Conservation (phyloP, 2,888 invertebrate species). For the Diarsia mendica region DNA sequence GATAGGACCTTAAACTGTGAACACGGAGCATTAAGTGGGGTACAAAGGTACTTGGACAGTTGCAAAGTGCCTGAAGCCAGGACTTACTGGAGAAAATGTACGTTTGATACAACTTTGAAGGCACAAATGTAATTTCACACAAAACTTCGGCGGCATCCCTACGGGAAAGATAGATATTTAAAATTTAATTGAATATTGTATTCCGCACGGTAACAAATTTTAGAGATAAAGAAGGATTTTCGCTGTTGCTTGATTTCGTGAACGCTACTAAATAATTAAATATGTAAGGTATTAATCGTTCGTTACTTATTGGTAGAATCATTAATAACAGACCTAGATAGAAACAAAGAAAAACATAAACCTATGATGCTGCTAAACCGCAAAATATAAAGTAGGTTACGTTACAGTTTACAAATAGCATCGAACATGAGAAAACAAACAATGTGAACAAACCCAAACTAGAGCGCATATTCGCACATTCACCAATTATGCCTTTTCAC, state of each 20-base stretch:
- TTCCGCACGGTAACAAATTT: slow-evolving; percentile 14
- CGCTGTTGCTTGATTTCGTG: background rate
- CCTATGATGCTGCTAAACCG: background rate
- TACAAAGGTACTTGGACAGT: slow-evolving; percentile 42
- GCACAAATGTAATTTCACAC: slow-evolving; percentile 55
- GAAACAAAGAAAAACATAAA: slow-evolving; percentile 2
- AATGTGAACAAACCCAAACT: slow-evolving; percentile 31
- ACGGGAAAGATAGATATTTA: slow-evolving; percentile 22
- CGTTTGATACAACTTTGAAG: slow-evolving; percentile 48
- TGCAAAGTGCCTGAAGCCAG: slow-evolving; percentile 50
- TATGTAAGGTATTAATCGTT: background rate
- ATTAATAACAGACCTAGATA: too few relatives aligned
- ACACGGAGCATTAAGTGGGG: slow-evolving; percentile 33
- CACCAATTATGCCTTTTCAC: slow-evolving; percentile 49
- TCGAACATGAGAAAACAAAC: slow-evolving; percentile 25
- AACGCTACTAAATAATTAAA: background rate
- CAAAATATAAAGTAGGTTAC: background rate
- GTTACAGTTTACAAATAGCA: slow-evolving; percentile 13
- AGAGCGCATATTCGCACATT: slow-evolving; percentile 17
- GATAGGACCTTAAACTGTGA: slow-evolving; percentile 23
- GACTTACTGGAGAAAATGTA: slow-evolving; percentile 38
- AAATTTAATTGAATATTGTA: slow-evolving; percentile 37
- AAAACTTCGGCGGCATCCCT: slow-evolving; percentile 49
- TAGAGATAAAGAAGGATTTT: background rate
- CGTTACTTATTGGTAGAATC: background rate